Conservation (phyloP, 2,797 vertebrate genomes). For the Ciconia nigra region DNA sequence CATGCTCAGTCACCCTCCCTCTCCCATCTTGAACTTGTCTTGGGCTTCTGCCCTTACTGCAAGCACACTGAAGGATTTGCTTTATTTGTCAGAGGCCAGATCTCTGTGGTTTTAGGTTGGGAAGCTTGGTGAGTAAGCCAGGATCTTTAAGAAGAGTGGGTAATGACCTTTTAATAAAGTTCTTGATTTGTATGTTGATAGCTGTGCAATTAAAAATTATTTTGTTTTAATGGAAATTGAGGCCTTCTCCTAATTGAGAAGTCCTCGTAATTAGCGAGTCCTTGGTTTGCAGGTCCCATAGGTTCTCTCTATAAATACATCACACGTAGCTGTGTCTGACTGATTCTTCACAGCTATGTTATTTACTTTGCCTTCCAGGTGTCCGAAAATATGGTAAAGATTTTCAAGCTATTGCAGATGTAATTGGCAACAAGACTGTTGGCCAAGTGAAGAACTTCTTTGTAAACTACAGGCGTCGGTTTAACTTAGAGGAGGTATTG, state of each 20-base stretch:
- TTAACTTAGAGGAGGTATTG: slow-evolving; percentile 99
- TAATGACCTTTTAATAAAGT: slow-evolving; percentile 21
- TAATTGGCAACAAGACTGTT: slow-evolving; percentile 99
- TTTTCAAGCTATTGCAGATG: slow-evolving; percentile 99
- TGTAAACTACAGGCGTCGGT: slow-evolving; percentile 97
- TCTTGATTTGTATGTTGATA: slow-evolving; percentile 40
- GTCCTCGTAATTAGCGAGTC: neutral
- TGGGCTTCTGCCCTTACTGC: neutral
- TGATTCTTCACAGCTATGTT: slow-evolving; percentile 82
- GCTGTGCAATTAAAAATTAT: slow-evolving; percentile 10
- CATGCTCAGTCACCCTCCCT: neutral
- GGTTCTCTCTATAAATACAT: slow-evolving; percentile 61
- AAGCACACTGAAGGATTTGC: neutral
- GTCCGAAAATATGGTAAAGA: slow-evolving; percentile 98
- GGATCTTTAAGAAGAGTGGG: neutral
- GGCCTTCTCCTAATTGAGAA: slow-evolving; percentile 31
- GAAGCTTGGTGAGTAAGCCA: slow-evolving; percentile 23
- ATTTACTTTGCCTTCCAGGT: slow-evolving; percentile 89
- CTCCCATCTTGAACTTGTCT: neutral
- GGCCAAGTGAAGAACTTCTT: slow-evolving; percentile 99
- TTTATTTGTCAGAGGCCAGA: neutral
- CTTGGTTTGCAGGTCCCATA: slow-evolving; percentile 28
- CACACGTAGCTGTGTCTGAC: slow-evolving; percentile 75
- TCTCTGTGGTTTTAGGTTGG: slow-evolving; percentile 9
- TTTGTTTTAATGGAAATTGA: slow-evolving; percentile 11